These are phyloP conservation scores for Anodontia alba DNA, from an alignment of 2,888 invertebrate genomes.

Conservation along the genomic window DNA sequence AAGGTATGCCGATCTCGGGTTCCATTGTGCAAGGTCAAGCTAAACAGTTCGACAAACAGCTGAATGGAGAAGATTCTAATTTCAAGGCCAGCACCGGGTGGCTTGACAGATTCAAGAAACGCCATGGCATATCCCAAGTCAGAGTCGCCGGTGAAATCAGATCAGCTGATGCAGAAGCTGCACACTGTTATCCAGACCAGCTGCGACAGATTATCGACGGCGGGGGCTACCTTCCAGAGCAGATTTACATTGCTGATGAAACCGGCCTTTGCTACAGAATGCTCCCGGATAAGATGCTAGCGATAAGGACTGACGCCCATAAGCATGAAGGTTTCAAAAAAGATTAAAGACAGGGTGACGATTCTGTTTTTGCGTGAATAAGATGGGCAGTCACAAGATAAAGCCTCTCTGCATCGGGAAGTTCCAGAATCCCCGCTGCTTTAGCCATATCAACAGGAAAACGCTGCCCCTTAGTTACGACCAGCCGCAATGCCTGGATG, in stretches of 20 bases:
- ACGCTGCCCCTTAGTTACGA: conserved; percentile 12
- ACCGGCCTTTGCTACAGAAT: conserved; percentile 34
- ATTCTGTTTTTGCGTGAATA: conserved; percentile 36
- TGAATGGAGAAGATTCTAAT: neutral
- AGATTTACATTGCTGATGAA: neutral
- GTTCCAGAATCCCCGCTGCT: conserved; percentile 20
- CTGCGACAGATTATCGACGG: neutral
- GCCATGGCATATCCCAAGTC: conserved; percentile 25
- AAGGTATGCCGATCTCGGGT: conserved; percentile 25
- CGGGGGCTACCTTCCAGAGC: neutral
- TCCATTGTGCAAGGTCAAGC: conserved; percentile 20
- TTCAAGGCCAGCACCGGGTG: conserved; percentile 22
- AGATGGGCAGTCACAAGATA: conserved; percentile 32
- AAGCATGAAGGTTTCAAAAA: conserved; percentile 30
- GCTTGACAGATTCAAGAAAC: conserved; percentile 15
- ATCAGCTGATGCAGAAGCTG: neutral
- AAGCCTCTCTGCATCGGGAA: conserved; percentile 23
- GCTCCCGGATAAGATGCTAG: conserved; percentile 58
- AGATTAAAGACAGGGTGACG: conserved; percentile 24
- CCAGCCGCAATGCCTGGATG: conserved; percentile 19
- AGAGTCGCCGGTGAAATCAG: conserved; percentile 14
- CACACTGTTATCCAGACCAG: neutral
- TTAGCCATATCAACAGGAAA: conserved; percentile 20
- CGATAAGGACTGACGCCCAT: conserved; percentile 12
- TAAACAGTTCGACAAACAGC: neutral